Base-by-base conservation (phyloP, 2,113 vertebrate species). In the Amphiprion ocellaris region DNA sequence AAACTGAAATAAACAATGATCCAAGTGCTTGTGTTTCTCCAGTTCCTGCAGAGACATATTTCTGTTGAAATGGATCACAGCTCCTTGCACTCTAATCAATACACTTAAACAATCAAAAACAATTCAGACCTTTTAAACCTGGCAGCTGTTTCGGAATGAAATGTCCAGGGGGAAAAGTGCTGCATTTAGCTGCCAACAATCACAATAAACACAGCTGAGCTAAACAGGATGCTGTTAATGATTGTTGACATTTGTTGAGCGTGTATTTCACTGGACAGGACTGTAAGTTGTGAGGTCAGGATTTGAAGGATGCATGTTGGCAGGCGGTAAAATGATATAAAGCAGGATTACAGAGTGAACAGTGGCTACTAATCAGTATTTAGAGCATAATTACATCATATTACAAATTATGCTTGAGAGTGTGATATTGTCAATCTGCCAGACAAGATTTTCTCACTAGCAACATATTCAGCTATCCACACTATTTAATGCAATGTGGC, bases 371-470 rank as follows among this genome's bases (percentile, higher is more conserved):
- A 86, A 83, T 91, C 81, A 87, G 65, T 56, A 87, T 74, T 76
- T 81, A 68, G 55, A 76, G 26, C 56, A 33, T 84, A 82, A 83
- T 90, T 84, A 86, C 79, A 76, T 44, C 23, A 28, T 67, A 80
- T 72, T 73, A 81, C 61, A 81, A 83, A 87, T 81, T 63, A 79
- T 58, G 59, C 69, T 85, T 80, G 62, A 88, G 66, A 74, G 69
- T 70, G 77, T 75, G 65, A 89, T 83, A 62, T 39, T 90, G 90
- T 89, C 79, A 85, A 56, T 49, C 70, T 83, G 83, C 85, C 90
- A 89, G 77, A 62, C 54, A 64, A 60, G 62, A 84, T 50, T 84
- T 56, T 86, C 83, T 80, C 73, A 87, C 53, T 26, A 30, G 69
- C 3, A 80, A 74, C 59, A 68, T 41, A 50, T 79, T 86, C 26